These are phyloP conservation scores for Takifugu flavidus DNA, from an alignment of 2,113 vertebrate genomes.

Conservation along the genomic window DNA sequence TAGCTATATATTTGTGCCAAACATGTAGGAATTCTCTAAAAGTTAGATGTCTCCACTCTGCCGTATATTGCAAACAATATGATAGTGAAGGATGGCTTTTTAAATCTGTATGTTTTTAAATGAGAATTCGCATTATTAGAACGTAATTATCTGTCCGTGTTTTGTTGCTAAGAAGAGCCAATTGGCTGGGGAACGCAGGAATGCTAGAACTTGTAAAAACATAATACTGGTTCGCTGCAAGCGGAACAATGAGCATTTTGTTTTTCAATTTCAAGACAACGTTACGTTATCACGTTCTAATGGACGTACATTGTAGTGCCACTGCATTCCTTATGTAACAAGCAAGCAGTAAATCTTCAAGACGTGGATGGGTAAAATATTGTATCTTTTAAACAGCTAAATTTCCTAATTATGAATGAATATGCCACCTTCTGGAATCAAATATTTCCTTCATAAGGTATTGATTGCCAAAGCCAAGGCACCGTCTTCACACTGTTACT, in stretches of 20 bases:
- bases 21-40: conserved; percentile 45
- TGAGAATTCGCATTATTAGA: conserved; percentile 24
- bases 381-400: no score
- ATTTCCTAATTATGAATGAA: conserved; percentile 8
- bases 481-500: conserved; percentile 19
- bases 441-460: conserved; percentile 49
- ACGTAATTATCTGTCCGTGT: conserved; percentile 6
- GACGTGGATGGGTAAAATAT: not conserved
- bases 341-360: not conserved
- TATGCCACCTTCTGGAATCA: conserved; percentile 40
- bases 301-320: not conserved
- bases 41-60: conserved; percentile 48
- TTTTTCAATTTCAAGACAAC: conserved; percentile 15
- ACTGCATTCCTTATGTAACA: conserved; percentile 6
- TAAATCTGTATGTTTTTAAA: conserved; percentile 22
- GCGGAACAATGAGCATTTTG: conserved; percentile 50
- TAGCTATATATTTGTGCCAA: conserved; percentile 6
- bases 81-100: conserved; percentile 39
- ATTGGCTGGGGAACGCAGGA: conserved; percentile 29
- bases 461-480: conserved; percentile 13
- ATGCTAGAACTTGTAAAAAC: conserved; percentile 52
- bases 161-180: conserved; percentile 23
- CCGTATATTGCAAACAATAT: conserved; percentile 50
- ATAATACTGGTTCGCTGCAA: conserved; percentile 23
- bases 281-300: conserved; percentile 14